Evolutionary conservation across 2,888 invertebrate species (phyloP), one percentile per base, ranked within the genome.

Genomic region (Calliphora vomitoria): DNA sequence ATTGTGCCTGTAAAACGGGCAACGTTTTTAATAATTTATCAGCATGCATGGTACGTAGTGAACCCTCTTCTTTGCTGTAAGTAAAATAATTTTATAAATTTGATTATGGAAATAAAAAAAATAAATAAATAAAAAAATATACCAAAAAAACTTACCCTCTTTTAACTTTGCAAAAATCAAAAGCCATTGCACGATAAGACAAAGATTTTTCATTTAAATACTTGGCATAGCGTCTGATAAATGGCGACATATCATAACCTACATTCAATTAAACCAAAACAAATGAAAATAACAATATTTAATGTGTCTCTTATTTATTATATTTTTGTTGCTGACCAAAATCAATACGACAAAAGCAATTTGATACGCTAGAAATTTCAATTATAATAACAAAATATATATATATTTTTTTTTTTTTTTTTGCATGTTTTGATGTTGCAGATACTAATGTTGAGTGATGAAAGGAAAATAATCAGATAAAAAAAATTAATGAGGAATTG

Each of bases 221-320:
- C 95, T 98, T 98, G 93, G 99, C 99, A 95, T 99, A 99, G 91
- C 99, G 96, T 93, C 99, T 96, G 94, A 99, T 99, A 94, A 99
- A 99, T 90, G 98, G 98, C 74, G 99, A 99, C 99, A 99, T 99
- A 94, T 99, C 99, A 95, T 99, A 99, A 88, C 98, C 99, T 98
- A 88, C 84, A 87, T 78, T 69, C 55, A 69, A 64, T 85, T 76
- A 76, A 55, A 75, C 1, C n/a, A 82, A 38, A 83, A 71, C 18
- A 78, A 15, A 72, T 47, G 15, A 62, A 38, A 89, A 86, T 76
- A 74, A 78, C 10, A n/a, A 41, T 58, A 60, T 50, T 8, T 64
- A 44, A 64, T 53, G 15, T 1, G 35, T 20, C 1, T 25, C n/a
- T n/a, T 35, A 55, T 72, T 35, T 38, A 35, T 35, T 15, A 3